A percentile compares a stretch with the other conserved stretches of the same genome.
phyloP scores from a whole-genome alignment of 2,797 vertebrate genomes.

The Sebastes matsubarae region DNA sequence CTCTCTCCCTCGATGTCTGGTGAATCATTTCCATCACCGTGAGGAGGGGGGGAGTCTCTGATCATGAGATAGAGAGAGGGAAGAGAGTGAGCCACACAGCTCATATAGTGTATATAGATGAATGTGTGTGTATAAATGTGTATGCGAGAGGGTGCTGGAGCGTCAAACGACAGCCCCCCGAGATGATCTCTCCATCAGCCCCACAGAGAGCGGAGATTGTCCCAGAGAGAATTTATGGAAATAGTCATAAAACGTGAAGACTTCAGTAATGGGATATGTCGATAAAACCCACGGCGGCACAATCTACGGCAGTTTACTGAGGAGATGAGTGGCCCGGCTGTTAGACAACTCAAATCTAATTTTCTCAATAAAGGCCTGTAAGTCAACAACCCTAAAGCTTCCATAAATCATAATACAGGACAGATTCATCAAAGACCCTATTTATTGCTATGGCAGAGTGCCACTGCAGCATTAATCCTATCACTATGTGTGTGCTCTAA shows the following conservation, averaged over 20 bases:
- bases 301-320: constrained; percentile 83
- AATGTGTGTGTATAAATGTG: constrained; percentile 29
- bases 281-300: constrained; percentile 77
- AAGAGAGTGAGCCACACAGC: constrained; percentile 8
- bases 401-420: constrained; percentile 71
- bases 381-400: constrained; percentile 77
- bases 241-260: constrained; percentile 82
- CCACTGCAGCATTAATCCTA: constrained; percentile 33
- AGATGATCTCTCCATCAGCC: constrained; percentile 73
- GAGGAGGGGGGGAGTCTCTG: constrained; percentile 19
- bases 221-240: constrained; percentile 78
- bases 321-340: constrained; percentile 80
- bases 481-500: constrained; percentile 19
- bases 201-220: constrained; percentile 68
- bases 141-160: constrained; percentile 48
- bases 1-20: constrained; percentile 58
- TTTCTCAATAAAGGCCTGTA: constrained; percentile 79
- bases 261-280: constrained; percentile 85
- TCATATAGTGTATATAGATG: neutral
- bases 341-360: constrained; percentile 82
- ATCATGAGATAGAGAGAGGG: constrained; percentile 26
- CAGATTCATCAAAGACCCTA: constrained; percentile 68
- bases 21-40: constrained; percentile 58
- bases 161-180: constrained; percentile 66
- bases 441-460: constrained; percentile 53